Evolutionary conservation across 2,113 vertebrate species (phyloP).

Genomic region (Odontophorus gujanensis): DNA sequence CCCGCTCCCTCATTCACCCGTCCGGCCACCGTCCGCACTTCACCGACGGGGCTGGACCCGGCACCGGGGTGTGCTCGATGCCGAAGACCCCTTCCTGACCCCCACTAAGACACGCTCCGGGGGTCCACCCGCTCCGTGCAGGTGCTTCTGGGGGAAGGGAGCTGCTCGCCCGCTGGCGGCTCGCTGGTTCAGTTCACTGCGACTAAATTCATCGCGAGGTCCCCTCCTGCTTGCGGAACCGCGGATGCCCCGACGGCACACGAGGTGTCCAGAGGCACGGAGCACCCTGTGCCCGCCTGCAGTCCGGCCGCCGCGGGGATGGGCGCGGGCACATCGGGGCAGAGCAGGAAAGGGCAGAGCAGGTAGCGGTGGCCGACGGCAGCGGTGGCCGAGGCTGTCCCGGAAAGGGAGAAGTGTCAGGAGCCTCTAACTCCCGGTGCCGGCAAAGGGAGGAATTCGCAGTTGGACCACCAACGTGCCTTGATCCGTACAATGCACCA

Average conservation of each 20-base stretch:
- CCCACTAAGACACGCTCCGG: neutral
- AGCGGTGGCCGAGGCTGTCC: neutral
- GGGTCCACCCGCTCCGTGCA: neutral
- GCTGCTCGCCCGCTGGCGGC: neutral
- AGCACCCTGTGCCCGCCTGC: neutral
- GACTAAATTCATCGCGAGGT: neutral
- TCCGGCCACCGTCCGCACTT: neutral
- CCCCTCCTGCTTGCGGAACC: accelerated
- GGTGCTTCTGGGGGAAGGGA: neutral
- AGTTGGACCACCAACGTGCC: constrained; percentile 70
- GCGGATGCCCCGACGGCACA: neutral
- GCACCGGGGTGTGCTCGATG: neutral
- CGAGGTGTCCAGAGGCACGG: neutral
- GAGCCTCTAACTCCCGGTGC: neutral
- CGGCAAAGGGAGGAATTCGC: constrained; percentile 1
- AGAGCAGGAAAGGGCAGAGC: neutral
- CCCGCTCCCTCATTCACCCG: constrained; percentile 1
- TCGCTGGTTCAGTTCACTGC: neutral
- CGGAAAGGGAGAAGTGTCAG: neutral
- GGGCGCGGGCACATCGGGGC: too few relatives aligned
- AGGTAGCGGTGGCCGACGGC: neutral
- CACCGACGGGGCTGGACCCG: neutral
- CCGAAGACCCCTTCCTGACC: neutral
- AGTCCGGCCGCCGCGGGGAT: neutral
- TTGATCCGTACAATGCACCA: constrained; percentile 37